These are phyloP conservation scores for Drosophila nigromelanica DNA, from an alignment of 1,140 invertebrate species.

Conservation along the genomic window DNA sequence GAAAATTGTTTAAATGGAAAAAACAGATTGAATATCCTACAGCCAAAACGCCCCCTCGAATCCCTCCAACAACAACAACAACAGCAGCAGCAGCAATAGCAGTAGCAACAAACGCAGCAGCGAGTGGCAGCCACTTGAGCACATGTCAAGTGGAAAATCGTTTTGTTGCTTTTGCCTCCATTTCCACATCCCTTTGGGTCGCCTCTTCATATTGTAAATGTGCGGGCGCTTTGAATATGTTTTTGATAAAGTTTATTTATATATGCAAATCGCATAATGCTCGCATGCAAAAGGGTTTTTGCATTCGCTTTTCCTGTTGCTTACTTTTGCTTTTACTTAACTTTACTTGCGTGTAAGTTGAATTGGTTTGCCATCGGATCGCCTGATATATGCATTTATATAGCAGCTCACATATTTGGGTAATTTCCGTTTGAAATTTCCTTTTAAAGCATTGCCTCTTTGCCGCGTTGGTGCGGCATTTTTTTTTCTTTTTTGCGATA, in stretches of 20 bases:
- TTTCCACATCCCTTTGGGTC: not conserved
- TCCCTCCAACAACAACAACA: slow-evolving; percentile 3
- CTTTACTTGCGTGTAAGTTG: slow-evolving; percentile 18
- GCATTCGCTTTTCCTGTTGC: slow-evolving; percentile 17
- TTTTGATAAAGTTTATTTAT: slow-evolving; percentile 79
- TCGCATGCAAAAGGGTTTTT: slow-evolving; percentile 41
- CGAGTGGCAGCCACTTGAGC: slow-evolving; percentile 71
- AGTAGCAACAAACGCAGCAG: not conserved
- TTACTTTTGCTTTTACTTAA: slow-evolving; percentile 3
- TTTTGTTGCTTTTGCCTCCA: slow-evolving; percentile 59
- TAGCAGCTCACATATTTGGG: slow-evolving; percentile 9
- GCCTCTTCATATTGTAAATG: slow-evolving; percentile 31
- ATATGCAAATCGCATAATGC: slow-evolving; percentile 67
- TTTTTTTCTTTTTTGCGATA: not conserved
- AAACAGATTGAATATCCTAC: slow-evolving; percentile 76
- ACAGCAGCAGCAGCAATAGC: not conserved
- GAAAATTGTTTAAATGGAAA: slow-evolving; percentile 82
- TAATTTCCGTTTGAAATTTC: slow-evolving; percentile 60
- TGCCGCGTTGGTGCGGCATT: too few relatives aligned
- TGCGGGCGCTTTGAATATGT: slow-evolving; percentile 70
- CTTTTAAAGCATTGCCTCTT: slow-evolving; percentile 23
- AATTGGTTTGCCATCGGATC: slow-evolving; percentile 35
- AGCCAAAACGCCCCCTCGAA: not conserved
- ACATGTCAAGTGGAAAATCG: slow-evolving; percentile 81
- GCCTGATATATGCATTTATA: slow-evolving; percentile 20